A percentile compares a stretch with the other conserved stretches of the same genome.
phyloP scores from a whole-genome alignment of 2,797 vertebrate species.

The Enteromius radiatus region DNA sequence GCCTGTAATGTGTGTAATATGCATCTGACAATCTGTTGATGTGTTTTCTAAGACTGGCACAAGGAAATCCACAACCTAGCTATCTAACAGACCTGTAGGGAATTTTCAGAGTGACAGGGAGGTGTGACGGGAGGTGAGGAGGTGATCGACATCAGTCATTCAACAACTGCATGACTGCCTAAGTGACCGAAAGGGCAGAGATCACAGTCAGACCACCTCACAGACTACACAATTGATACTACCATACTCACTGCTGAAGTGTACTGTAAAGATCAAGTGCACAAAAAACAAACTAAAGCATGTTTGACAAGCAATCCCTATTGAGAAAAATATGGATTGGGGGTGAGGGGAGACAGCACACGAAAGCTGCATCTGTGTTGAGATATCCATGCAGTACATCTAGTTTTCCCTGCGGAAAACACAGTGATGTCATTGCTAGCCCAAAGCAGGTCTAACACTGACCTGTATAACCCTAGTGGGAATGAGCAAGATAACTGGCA shows the following conservation, averaged over 20 bases:
- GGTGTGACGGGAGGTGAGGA: neutral
- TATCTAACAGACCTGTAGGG: neutral
- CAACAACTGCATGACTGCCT: conserved; percentile 11
- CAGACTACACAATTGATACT: neutral
- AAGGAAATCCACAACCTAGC: neutral
- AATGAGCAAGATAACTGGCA: conserved; percentile 39
- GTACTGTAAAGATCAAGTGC: neutral
- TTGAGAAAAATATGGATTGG: neutral
- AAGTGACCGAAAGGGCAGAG: neutral
- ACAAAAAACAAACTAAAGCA: neutral
- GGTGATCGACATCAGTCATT: conserved; percentile 7
- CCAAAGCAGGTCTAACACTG: conserved; percentile 22
- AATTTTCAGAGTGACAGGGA: neutral
- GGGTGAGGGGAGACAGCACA: no score
- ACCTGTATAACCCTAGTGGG: conserved; percentile 8
- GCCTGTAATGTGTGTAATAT: neutral
- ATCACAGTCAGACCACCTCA: neutral
- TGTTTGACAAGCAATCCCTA: neutral
- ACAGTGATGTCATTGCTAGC: conserved; percentile 27
- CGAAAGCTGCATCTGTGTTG: neutral
- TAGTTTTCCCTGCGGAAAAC: neutral
- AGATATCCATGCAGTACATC: conserved; percentile 17
- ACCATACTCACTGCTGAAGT: neutral
- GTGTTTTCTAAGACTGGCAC: neutral
- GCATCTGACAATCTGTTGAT: neutral